phyloP scores from a whole-genome alignment of 2,888 invertebrate genomes.

The Ormyrus nitidulus region DNA sequence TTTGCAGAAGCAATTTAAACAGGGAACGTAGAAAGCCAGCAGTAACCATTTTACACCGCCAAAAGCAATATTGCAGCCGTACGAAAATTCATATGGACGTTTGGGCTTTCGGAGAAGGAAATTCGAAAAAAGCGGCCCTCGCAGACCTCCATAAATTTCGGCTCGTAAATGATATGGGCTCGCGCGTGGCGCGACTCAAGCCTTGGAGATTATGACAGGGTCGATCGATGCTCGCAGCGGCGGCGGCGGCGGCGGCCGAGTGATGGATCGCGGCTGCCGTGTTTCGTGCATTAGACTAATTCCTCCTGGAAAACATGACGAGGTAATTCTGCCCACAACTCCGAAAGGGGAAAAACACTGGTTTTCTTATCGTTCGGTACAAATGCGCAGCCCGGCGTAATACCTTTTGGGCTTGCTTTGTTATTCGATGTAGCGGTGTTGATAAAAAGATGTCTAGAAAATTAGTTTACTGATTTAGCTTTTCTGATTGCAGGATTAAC shows the following conservation, averaged over 20 bases:
- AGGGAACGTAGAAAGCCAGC: too few relatives aligned
- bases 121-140: neutral
- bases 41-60: too few relatives aligned
- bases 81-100: too few relatives aligned
- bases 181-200: neutral
- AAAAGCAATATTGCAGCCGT: too few relatives aligned
- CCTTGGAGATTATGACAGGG: constrained; percentile 6
- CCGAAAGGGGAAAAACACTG: neutral
- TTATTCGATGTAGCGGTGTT: too few relatives aligned
- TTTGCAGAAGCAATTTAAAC: too few relatives aligned
- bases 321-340: neutral
- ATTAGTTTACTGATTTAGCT: too few relatives aligned
- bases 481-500: too few relatives aligned
- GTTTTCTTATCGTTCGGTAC: neutral
- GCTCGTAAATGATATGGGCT: constrained; percentile 5
- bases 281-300: constrained; percentile 38
- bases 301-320: constrained; percentile 27
- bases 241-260: neutral
- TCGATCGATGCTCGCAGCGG: constrained; percentile 15
- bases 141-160: constrained; percentile 25
- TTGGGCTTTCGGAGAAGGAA: neutral
- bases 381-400: neutral
- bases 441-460: too few relatives aligned
- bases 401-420: neutral
- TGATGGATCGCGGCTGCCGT: constrained; percentile 27